Evolutionary conservation across 2,113 vertebrate species (phyloP).

Genomic region (Notothenia coriiceps): DNA sequence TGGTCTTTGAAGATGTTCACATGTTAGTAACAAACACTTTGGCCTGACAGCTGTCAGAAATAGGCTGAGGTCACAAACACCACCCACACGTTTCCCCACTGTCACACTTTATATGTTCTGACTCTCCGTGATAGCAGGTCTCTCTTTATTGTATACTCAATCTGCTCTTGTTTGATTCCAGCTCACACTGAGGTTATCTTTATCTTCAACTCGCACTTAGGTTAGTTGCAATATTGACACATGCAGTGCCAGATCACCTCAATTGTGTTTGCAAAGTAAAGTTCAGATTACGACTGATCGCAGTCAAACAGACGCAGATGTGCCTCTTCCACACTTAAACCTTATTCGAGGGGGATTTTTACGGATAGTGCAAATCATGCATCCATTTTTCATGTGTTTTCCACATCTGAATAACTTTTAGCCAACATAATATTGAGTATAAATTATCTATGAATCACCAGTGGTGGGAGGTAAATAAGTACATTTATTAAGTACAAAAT

Average conservation of each 20-base stretch:
- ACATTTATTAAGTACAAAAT: too few species aligned
- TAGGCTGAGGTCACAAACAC: constrained; percentile 65
- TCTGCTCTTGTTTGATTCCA: constrained; percentile 1
- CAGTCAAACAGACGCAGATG: constrained; percentile 50
- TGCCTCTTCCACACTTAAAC: not conserved
- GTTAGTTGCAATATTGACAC: constrained; percentile 16
- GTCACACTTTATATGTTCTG: constrained; percentile 19
- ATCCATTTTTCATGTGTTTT: not conserved
- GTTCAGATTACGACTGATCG: constrained; percentile 17
- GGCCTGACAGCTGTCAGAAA: constrained; percentile 53
- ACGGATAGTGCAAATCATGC: constrained; percentile 4
- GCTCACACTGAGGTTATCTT: constrained; percentile 13
- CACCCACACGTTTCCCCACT: constrained; percentile 55
- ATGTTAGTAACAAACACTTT: constrained; percentile 12
- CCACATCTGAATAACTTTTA: not conserved
- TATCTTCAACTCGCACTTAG: not conserved
- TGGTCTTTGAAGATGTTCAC: constrained; percentile 7
- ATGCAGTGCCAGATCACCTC: not conserved
- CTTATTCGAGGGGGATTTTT: not conserved
- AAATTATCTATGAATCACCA: too few species aligned
- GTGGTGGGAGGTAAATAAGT: too few species aligned
- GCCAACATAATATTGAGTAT: too few species aligned
- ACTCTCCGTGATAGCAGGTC: constrained; percentile 16
- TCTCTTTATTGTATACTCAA: not conserved
- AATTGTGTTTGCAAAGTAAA: not conserved